phyloP scores from a whole-genome alignment of 1,140 invertebrate genomes.

The Myzus persicae region DNA sequence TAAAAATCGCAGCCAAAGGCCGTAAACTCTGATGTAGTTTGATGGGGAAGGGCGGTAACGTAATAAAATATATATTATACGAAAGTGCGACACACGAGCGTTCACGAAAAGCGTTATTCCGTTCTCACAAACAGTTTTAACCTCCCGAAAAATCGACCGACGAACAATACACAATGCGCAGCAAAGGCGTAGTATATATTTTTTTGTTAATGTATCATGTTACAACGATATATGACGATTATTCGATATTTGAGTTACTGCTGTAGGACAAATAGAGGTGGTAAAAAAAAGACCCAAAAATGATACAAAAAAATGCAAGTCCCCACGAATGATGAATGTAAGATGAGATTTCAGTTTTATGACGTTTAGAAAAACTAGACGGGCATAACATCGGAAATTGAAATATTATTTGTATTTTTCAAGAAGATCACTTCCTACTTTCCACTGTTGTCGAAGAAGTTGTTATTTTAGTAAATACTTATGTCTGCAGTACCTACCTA shows the following conservation, averaged over 20 bases:
- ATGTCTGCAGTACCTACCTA: too few species aligned
- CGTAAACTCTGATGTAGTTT: constrained; percentile 9
- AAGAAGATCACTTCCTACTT: too few species aligned
- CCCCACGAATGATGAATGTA: too few species aligned
- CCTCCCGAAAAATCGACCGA: neutral
- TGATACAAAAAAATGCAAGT: too few species aligned
- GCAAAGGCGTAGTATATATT: neutral
- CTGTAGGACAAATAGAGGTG: neutral
- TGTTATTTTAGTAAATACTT: too few species aligned
- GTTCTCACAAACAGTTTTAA: neutral
- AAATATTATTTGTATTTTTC: too few species aligned
- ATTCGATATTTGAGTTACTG: neutral
- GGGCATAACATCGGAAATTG: too few species aligned
- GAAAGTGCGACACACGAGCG: neutral
- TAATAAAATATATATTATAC: constrained; percentile 35
- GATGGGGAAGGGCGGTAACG: neutral
- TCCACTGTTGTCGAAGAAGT: neutral
- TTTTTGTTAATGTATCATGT: neutral
- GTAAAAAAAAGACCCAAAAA: too few species aligned
- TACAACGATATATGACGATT: neutral
- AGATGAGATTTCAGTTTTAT: too few species aligned
- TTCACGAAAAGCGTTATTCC: neutral
- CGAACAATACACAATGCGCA: neutral
- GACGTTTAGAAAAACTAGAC: too few species aligned
- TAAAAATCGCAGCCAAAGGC: constrained; percentile 38